These are phyloP conservation scores for Scytalopus superciliaris DNA, from an alignment of 2,113 vertebrate species.

Conservation along the genomic window DNA sequence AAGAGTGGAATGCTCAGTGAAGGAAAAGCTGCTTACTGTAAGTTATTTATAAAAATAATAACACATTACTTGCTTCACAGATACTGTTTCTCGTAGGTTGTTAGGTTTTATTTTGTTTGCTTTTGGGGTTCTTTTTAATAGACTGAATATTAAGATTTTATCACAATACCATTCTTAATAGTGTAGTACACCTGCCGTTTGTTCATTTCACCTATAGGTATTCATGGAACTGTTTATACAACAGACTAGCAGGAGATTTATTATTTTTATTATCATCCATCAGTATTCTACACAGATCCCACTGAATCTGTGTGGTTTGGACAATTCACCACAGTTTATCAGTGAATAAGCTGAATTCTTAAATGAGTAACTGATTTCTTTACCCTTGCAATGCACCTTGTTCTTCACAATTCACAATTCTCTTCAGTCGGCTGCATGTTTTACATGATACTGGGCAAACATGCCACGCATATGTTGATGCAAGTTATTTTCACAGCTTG, in stretches of 20 bases:
- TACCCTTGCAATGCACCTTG: neutral
- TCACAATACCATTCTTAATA: neutral
- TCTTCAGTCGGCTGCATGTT: neutral
- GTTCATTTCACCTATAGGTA: neutral
- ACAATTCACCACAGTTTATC: neutral
- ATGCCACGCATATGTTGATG: neutral
- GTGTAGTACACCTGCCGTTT: neutral
- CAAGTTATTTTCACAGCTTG: neutral
- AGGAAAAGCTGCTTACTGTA: neutral
- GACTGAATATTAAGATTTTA: neutral
- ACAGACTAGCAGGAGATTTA: conserved; percentile 42
- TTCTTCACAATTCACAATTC: neutral
- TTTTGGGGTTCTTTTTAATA: neutral
- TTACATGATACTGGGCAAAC: neutral
- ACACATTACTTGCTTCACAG: neutral
- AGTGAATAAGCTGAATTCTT: conserved; percentile 41
- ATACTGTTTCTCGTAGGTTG: neutral
- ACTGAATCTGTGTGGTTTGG: neutral
- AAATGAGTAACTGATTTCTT: conserved; percentile 49
- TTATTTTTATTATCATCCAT: conserved; percentile 38
- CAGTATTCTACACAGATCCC: conserved; percentile 47
- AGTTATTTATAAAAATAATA: neutral
- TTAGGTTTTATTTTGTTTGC: neutral
- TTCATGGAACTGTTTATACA: conserved; percentile 55
- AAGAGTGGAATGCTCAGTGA: neutral